Evolutionary conservation across 2,113 vertebrate species (phyloP).

Genomic region (Onychostruthus taczanowskii): DNA sequence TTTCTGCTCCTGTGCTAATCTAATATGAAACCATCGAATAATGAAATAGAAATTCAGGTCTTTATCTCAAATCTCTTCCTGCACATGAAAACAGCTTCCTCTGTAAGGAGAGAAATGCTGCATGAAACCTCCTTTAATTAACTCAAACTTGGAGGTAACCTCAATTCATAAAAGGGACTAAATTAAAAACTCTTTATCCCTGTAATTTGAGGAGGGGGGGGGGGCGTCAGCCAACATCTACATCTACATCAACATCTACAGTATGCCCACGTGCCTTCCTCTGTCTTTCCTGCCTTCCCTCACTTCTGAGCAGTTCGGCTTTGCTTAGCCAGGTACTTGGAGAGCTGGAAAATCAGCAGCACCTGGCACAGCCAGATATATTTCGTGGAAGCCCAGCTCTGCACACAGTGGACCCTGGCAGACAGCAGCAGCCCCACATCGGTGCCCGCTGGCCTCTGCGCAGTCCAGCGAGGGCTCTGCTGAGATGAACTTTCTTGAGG

Average conservation of each 20-base stretch:
- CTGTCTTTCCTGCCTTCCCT: background rate
- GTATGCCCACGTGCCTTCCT: background rate
- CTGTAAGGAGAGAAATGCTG: background rate
- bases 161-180: background rate
- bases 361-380: background rate
- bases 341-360: background rate
- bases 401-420: background rate
- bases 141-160: background rate
- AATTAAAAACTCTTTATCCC: background rate
- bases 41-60: background rate
- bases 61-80: background rate
- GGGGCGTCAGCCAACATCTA: accelerated
- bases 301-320: accelerated
- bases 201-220: background rate
- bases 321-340: background rate
- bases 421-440: accelerated
- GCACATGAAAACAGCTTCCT: background rate
- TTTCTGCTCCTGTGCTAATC: background rate
- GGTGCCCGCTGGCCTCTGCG: accelerated
- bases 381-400: background rate
- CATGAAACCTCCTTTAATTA: background rate
- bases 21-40: background rate
- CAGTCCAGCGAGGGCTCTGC: background rate
- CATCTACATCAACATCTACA: background rate
- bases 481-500: background rate